Evolutionary conservation across 2,888 invertebrate species (phyloP).

Genomic region (Cistogaster globosa): DNA sequence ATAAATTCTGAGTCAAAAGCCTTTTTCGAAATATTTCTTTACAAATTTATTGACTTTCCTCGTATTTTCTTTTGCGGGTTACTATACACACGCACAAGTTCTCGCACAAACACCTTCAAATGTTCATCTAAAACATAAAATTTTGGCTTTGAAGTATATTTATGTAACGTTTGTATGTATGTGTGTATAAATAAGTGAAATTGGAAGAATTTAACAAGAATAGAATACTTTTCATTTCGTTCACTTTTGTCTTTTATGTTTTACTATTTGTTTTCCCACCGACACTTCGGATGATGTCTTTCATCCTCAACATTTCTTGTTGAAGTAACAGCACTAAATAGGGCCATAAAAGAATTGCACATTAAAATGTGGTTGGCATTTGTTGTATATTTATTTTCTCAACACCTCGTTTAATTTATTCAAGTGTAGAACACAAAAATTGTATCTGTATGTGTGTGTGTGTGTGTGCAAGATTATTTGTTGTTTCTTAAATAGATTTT

Average conservation of each 20-base stretch:
- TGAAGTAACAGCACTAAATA: constrained; percentile 46
- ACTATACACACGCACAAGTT: not conserved
- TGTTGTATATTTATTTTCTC: constrained; percentile 47
- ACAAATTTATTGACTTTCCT: not conserved
- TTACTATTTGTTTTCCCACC: constrained; percentile 6
- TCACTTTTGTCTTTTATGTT: constrained; percentile 1
- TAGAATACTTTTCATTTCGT: constrained; percentile 25
- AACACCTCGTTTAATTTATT: constrained; percentile 63
- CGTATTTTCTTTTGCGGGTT: constrained; percentile 21
- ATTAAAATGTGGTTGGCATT: constrained; percentile 56
- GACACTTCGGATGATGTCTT: constrained; percentile 42
- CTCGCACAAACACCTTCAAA: not conserved
- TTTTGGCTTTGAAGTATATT: constrained; percentile 14
- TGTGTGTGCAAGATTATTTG: constrained; percentile 7
- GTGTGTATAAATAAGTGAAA: constrained; percentile 2
- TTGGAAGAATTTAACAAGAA: constrained; percentile 33
- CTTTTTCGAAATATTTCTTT: too few species aligned
- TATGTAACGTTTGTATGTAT: not conserved
- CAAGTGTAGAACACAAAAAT: constrained; percentile 38
- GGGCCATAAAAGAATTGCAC: constrained; percentile 64
- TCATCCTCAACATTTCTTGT: constrained; percentile 37
- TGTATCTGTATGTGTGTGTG: constrained; percentile 7
- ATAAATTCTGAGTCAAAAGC: too few species aligned
- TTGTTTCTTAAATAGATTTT: constrained; percentile 29
- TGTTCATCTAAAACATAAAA: not conserved